phyloP scores from a whole-genome alignment of 2,888 invertebrate species.

The Autographa gamma region DNA sequence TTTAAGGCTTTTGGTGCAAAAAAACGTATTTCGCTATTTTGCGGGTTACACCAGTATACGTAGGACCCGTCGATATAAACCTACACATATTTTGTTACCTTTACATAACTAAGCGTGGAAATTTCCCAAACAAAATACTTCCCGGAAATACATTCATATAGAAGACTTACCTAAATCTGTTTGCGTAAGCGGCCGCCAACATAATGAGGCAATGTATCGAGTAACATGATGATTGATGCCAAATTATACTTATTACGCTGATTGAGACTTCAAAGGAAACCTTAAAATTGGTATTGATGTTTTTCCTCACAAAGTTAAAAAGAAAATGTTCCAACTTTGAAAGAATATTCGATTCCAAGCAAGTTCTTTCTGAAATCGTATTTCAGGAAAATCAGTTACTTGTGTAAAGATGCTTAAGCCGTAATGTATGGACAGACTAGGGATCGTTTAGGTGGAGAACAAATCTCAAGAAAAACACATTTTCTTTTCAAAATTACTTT shows the following conservation, averaged over 20 bases:
- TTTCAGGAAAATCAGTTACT: slow-evolving; percentile 5
- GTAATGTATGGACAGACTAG: not conserved
- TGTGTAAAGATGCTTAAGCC: slow-evolving; percentile 2
- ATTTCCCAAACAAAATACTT: not conserved
- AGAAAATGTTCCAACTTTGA: not conserved
- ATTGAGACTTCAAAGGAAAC: slow-evolving; percentile 7
- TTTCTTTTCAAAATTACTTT: not conserved
- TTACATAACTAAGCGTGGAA: not conserved
- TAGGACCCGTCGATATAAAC: too few relatives aligned
- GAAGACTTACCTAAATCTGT: not conserved
- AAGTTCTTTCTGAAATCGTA: not conserved
- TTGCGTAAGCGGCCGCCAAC: not conserved
- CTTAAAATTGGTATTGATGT: slow-evolving; percentile 5
- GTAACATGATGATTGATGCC: slow-evolving; percentile 5
- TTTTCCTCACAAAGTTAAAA: slow-evolving; percentile 2
- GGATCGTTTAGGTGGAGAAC: not conserved
- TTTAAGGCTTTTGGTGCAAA: too few relatives aligned
- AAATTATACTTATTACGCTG: slow-evolving; percentile 3
- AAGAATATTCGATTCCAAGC: slow-evolving; percentile 1
- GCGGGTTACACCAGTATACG: too few relatives aligned
- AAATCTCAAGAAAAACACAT: not conserved
- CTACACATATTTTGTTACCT: not conserved
- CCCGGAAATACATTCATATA: not conserved
- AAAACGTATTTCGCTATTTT: too few relatives aligned
- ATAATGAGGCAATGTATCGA: slow-evolving; percentile 4